phyloP scores from a whole-genome alignment of 1,140 invertebrate species.

The Neoseiulus cucumeris region DNA sequence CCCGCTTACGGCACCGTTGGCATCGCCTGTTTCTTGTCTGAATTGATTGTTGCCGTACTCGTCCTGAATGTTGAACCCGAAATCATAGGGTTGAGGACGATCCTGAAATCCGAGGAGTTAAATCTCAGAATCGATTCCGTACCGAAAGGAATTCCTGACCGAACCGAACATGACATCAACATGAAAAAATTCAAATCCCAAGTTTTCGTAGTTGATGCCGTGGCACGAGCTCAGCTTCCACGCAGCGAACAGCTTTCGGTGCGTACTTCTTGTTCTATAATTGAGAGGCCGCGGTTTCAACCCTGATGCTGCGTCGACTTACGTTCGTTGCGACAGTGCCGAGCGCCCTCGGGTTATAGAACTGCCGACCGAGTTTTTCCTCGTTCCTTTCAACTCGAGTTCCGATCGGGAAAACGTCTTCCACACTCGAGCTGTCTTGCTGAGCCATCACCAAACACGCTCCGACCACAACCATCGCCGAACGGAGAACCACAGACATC shows the following conservation, averaged over 20 bases:
- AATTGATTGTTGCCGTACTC: constrained; percentile 19
- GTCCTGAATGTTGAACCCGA: constrained; percentile 18
- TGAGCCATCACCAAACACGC: not conserved
- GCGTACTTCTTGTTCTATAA: too few relatives aligned
- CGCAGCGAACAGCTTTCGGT: too few relatives aligned
- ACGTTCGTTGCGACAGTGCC: not conserved
- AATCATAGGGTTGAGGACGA: constrained; percentile 17
- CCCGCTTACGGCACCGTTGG: constrained; percentile 16
- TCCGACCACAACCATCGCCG: too few relatives aligned
- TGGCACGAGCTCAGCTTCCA: too few relatives aligned
- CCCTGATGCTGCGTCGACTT: not conserved
- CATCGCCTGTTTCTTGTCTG: constrained; percentile 18
- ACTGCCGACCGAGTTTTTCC: not conserved
- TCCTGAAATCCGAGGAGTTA: not conserved
- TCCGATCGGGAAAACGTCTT: not conserved
- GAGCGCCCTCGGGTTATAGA: not conserved
- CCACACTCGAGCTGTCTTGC: not conserved
- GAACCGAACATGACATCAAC: too few relatives aligned
- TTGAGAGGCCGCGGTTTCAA: too few relatives aligned
- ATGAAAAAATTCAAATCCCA: too few relatives aligned
- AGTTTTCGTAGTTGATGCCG: too few relatives aligned
- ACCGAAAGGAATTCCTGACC: too few relatives aligned
- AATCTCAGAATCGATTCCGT: too few relatives aligned
- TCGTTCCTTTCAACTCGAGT: not conserved
- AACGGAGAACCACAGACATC: too few relatives aligned